A percentile compares a stretch with the other conserved stretches of the same genome.
Evolutionary conservation across 2,888 invertebrate species (phyloP).

Genomic region (Ethmia dodecea): DNA sequence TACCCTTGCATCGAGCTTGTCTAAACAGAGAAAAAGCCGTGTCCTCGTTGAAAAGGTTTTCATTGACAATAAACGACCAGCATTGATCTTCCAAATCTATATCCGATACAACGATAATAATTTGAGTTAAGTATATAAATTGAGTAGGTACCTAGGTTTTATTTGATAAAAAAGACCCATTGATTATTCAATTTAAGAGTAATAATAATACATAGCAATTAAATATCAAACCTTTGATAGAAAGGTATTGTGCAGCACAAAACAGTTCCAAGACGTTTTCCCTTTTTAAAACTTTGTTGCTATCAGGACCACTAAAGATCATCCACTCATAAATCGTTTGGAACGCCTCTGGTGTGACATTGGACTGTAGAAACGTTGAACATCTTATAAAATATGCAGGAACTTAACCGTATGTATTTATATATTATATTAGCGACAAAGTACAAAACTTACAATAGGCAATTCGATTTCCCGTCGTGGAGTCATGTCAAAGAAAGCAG

Average conservation of each 20-base stretch:
- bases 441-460: conserved; percentile 47
- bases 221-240: conserved; percentile 78
- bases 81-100: conserved; percentile 86
- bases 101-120: background rate
- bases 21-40: conserved; percentile 83
- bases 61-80: conserved; percentile 85
- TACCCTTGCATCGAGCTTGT: conserved; percentile 74
- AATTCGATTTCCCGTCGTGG: conserved; percentile 51
- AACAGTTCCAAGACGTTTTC: conserved; percentile 85
- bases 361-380: conserved; percentile 32
- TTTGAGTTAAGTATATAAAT: too few relatives aligned
- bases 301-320: conserved; percentile 80
- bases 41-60: conserved; percentile 83
- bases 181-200: too few relatives aligned
- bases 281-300: conserved; percentile 80
- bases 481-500: conserved; percentile 76
- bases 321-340: conserved; percentile 89
- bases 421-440: too few relatives aligned
- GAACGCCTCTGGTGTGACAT: conserved; percentile 79
- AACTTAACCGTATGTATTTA: too few relatives aligned
- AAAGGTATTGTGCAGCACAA: conserved; percentile 83
- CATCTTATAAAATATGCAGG: background rate
- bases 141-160: too few relatives aligned
- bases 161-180: too few relatives aligned
- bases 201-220: background rate